Evolutionary conservation across 2,797 vertebrate genomes (phyloP), one percentile per base, ranked within the genome.

Genomic region (Todus mexicanus): DNA sequence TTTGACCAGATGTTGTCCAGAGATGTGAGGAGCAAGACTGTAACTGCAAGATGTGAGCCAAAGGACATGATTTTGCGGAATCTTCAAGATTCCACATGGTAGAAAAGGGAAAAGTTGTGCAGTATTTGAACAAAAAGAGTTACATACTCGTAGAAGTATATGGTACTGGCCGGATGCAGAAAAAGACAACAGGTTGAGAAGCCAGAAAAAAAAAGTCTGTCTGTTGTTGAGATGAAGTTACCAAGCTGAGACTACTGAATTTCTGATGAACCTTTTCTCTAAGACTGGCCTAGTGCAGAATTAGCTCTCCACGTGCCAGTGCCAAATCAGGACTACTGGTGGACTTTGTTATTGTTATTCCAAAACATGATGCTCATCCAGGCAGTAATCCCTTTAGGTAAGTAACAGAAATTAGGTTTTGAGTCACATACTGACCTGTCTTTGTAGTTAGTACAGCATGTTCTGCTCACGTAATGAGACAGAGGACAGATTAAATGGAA

Each of bases 361-460:
- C 48, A 90, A 80, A 81, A 64, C 21, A 27, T 7, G 15, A 21
- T 87, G 73, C 31, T 92, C 35, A 3, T 84, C 48, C 66, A 85
- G 90, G 65, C 81, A 84, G 60, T 72, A 93, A 89, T 93, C 33
- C 33, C 51, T 90, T 78, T 79, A 84, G 71, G 76, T 80, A 60
- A 85, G 76, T 81, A 87, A 59, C 59, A 86, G 60, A 87, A 92
- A 93, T 94, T 72, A 84, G 73, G 45, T 95, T 95, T 90, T 90
- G 69, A 92, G 87, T 94, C 75, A 66, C 82, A 75, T 71, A 72
- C 79, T 79, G 27, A 73, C 79, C 83, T 91, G 73, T 78, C 81
- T 92, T 80, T 90, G 37, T 37, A 81, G 78, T 79, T 77, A 40
- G 65, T 78, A 48, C 61, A 63, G 65, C 43, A 35, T 64, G 81